Evolutionary conservation across 2,888 invertebrate species (phyloP).

Genomic region (Hydrotaea cyrtoneurina): DNA sequence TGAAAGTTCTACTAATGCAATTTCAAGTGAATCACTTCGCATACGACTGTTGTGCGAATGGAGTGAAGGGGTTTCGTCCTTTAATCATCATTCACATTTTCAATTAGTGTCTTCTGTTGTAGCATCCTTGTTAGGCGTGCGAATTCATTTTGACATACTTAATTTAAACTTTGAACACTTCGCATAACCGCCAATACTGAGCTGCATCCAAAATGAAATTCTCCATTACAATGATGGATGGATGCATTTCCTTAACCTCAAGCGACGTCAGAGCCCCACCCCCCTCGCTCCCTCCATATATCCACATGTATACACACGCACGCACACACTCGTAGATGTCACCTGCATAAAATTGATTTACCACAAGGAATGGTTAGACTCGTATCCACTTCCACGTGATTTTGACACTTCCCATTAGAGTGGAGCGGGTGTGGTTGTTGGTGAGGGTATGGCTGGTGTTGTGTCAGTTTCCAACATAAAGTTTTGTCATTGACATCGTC

Average conservation of each 20-base stretch:
- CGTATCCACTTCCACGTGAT: conserved; percentile 55
- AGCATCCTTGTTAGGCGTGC: not conserved
- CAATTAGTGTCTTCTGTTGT: too few species aligned
- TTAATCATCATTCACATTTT: too few species aligned
- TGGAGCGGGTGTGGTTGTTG: conserved; percentile 23
- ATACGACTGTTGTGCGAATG: too few species aligned
- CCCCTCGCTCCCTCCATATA: too few species aligned
- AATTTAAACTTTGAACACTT: not conserved
- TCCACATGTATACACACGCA: too few species aligned
- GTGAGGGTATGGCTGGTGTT: conserved; percentile 11
- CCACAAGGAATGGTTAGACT: conserved; percentile 5
- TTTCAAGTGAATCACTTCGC: too few species aligned
- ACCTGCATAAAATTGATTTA: conserved; percentile 30
- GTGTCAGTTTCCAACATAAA: not conserved
- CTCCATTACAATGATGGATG: conserved; percentile 19
- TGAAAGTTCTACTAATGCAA: too few species aligned
- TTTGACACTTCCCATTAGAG: conserved; percentile 65
- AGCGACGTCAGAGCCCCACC: not conserved
- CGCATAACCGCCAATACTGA: not conserved
- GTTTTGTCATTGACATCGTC: conserved; percentile 51
- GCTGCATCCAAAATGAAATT: not conserved
- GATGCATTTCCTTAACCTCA: not conserved
- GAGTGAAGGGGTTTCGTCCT: too few species aligned
- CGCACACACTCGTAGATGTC: not conserved
- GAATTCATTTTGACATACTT: conserved; percentile 2